These are phyloP conservation scores for Girardinus metallicus DNA, from an alignment of 2,797 vertebrate species.

Conservation along the genomic window DNA sequence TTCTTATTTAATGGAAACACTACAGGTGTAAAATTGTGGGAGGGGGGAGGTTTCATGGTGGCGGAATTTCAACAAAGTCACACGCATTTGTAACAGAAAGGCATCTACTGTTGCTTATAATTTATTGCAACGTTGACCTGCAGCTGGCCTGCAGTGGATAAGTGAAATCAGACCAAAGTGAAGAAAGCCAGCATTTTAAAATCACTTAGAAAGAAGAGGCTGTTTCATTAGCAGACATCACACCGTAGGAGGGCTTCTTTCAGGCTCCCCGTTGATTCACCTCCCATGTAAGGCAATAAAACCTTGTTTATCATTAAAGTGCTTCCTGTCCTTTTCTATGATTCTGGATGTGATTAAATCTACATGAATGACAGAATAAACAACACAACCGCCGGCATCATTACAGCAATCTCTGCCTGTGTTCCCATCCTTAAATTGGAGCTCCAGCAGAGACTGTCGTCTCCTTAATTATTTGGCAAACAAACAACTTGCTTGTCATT, in stretches of 20 bases:
- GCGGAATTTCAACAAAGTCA: no score
- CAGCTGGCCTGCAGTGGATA: not conserved
- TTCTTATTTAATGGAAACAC: no score
- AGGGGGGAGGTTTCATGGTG: no score
- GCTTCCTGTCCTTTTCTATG: conserved; percentile 38
- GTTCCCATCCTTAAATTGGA: conserved; percentile 50
- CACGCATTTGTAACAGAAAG: no score
- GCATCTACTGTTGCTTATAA: not conserved
- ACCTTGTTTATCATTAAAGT: conserved; percentile 26
- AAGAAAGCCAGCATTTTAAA: not conserved
- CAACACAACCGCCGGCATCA: conserved; percentile 39
- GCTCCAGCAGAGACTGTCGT: conserved; percentile 48
- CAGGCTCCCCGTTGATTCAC: conserved; percentile 23
- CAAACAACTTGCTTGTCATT: conserved; percentile 70
- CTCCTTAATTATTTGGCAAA: conserved; percentile 71
- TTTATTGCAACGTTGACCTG: not conserved
- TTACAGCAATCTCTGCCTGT: conserved; percentile 44
- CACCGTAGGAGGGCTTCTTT: conserved; percentile 5
- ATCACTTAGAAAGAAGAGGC: not conserved
- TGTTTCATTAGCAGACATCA: conserved; percentile 6
- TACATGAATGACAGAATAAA: conserved; percentile 48
- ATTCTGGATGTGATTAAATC: conserved; percentile 46
- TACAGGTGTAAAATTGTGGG: no score
- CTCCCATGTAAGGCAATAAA: conserved; percentile 31
- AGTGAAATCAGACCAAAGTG: not conserved